phyloP scores from a whole-genome alignment of 2,113 vertebrate genomes.

The Grallaria varia region DNA sequence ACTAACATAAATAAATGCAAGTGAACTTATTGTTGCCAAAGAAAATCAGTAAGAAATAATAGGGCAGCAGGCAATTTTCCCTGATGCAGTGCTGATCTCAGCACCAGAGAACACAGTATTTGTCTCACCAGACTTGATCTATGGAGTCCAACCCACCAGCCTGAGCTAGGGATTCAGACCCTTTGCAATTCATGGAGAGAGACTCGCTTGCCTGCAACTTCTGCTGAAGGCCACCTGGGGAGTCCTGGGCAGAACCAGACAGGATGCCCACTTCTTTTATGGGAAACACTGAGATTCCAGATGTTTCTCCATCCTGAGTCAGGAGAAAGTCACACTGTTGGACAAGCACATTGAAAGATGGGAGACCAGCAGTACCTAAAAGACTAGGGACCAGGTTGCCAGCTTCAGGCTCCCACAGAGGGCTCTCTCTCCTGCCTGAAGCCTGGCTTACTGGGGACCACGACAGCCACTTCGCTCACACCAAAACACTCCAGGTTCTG shows the following conservation, averaged over 20 bases:
- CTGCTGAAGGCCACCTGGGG: neutral
- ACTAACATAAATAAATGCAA: neutral
- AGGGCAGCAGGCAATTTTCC: neutral
- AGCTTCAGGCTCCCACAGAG: neutral
- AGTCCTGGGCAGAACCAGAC: neutral
- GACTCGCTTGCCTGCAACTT: neutral
- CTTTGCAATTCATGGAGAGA: too few species aligned
- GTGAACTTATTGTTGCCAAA: neutral
- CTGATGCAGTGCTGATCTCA: neutral
- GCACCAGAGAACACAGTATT: neutral
- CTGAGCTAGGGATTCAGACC: neutral
- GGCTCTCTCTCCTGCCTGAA: neutral
- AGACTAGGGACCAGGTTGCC: neutral
- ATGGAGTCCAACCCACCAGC: neutral
- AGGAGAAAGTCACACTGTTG: neutral
- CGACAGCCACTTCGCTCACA: neutral
- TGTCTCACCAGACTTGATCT: neutral
- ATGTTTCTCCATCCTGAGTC: neutral
- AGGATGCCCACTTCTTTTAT: neutral
- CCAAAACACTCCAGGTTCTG: rapidly evolving
- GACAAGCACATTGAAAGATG: neutral
- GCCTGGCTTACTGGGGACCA: neutral
- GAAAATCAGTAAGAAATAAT: neutral
- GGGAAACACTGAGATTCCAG: neutral
- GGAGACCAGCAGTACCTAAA: neutral